Evolutionary conservation across 2,113 vertebrate species (phyloP).

Genomic region (Alosa alosa): DNA sequence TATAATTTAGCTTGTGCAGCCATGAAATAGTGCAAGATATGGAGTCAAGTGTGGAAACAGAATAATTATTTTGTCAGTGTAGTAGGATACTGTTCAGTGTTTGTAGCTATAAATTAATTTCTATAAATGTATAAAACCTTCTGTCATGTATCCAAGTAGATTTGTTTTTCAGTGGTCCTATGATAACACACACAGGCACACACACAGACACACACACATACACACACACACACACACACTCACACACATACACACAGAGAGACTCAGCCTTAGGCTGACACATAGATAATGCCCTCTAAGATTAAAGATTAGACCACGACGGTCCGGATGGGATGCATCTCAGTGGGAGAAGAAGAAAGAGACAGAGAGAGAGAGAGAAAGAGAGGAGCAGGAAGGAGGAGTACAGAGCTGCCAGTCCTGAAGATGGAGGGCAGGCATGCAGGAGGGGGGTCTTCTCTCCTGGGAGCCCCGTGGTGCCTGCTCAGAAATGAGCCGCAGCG

Average conservation of each 20-base stretch:
- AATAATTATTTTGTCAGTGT: not conserved
- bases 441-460: conserved; percentile 44
- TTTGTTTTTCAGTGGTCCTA: not conserved
- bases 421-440: conserved; percentile 45
- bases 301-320: conserved; percentile 40
- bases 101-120: not conserved
- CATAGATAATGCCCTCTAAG: conserved; percentile 41
- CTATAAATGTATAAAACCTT: not conserved
- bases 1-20: not conserved
- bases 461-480: conserved; percentile 56
- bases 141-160: not conserved
- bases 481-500: conserved; percentile 62
- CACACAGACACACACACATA: not conserved
- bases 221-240: not conserved
- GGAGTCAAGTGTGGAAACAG: not conserved
- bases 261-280: conserved; percentile 17
- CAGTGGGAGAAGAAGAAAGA: not conserved
- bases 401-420: conserved; percentile 62
- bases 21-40: not conserved
- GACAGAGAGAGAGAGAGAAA: not conserved
- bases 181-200: not conserved
- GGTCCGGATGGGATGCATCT: not conserved
- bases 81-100: not conserved
- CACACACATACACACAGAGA: not conserved
- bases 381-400: conserved; percentile 5